phyloP scores from a whole-genome alignment of 2,113 vertebrate species.

The Columbina picui region DNA sequence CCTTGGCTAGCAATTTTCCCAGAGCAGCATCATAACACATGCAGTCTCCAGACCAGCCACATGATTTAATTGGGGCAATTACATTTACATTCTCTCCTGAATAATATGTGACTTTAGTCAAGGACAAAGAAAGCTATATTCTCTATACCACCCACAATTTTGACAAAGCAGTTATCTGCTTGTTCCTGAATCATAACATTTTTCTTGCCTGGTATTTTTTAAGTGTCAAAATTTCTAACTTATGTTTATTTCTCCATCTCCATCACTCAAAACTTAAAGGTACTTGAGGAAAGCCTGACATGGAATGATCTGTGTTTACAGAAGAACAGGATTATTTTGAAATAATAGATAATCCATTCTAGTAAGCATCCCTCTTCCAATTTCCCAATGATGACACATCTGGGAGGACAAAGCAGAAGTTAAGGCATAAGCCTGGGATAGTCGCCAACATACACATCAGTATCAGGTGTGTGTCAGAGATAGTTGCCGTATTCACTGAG shows the following conservation, averaged over 20 bases:
- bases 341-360: neutral
- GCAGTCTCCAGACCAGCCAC: neutral
- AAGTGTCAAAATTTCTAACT: neutral
- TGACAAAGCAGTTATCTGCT: neutral
- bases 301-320: neutral
- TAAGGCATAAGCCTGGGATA: neutral
- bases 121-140: neutral
- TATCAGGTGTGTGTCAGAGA: neutral
- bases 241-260: neutral
- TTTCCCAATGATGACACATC: neutral
- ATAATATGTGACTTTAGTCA: neutral
- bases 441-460: neutral
- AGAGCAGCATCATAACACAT: neutral
- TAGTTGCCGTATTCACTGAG: neutral
- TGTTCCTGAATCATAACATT: neutral
- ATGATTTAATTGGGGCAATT: neutral
- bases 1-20: neutral
- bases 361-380: neutral
- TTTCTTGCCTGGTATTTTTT: neutral
- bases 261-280: neutral
- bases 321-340: neutral
- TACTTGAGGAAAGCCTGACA: neutral
- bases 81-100: neutral
- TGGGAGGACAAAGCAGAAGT: conserved; percentile 26
- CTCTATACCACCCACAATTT: neutral